Percentiles rank a stretch among this genome's conserved stretches.
Conservation (phyloP, 2,888 invertebrate genomes). For the Rhingia rostrata region DNA sequence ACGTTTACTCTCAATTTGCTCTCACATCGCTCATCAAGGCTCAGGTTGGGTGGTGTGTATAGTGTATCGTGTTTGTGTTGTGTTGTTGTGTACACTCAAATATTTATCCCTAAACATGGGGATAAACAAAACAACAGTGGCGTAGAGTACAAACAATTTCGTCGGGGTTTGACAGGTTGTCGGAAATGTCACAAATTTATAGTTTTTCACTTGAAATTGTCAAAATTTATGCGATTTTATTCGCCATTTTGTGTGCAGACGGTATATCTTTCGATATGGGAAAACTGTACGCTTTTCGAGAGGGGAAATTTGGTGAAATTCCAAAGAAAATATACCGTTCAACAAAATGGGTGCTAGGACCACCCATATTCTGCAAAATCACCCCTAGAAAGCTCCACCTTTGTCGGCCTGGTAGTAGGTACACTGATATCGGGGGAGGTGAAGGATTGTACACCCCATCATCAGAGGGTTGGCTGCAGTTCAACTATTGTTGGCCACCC, state of each 20-base stretch:
- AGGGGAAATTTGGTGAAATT: constrained; percentile 64
- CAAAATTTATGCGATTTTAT: constrained; percentile 22
- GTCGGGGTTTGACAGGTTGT: constrained; percentile 24
- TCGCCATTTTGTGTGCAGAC: constrained; percentile 63
- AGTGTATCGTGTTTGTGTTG: constrained; percentile 68
- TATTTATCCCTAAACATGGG: constrained; percentile 79
- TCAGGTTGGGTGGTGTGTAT: background rate
- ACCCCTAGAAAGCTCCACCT: constrained; percentile 64
- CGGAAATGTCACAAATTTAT: constrained; percentile 14
- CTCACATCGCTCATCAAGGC: constrained; percentile 69
- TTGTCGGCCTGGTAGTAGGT: constrained; percentile 49
- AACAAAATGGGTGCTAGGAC: constrained; percentile 70
- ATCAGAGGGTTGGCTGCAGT: constrained; percentile 53
- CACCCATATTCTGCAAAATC: constrained; percentile 61
- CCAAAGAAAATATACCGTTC: constrained; percentile 36
- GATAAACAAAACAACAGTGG: constrained; percentile 81
- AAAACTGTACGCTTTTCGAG: background rate
- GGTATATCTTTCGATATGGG: constrained; percentile 34
- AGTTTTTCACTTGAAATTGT: constrained; percentile 22
- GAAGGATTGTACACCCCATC: constrained; percentile 3
- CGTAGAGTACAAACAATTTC: constrained; percentile 75
- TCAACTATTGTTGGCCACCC: constrained; percentile 27
- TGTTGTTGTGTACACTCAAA: constrained; percentile 71
- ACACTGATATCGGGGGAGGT: background rate
- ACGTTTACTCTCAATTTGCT: constrained; percentile 76